Conservation (phyloP, 2,113 vertebrate genomes). For the Pterocles gutturalis region DNA sequence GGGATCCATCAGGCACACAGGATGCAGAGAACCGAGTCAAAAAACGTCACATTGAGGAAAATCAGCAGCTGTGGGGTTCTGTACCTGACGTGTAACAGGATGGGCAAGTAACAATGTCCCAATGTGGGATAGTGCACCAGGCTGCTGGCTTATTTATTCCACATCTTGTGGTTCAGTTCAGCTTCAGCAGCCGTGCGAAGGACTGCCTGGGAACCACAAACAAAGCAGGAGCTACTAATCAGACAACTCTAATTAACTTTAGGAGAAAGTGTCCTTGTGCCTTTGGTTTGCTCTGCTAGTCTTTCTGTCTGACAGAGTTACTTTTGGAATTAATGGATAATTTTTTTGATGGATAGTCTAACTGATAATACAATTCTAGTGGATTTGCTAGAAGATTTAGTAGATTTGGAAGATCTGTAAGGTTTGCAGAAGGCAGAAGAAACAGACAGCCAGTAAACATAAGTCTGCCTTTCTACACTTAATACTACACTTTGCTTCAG, state of each 20-base stretch:
- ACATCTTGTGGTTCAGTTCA: neutral
- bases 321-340: neutral
- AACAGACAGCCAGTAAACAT: neutral
- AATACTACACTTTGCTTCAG: neutral
- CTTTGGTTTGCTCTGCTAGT: neutral
- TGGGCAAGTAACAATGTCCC: neutral
- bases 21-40: neutral
- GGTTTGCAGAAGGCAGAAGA: neutral
- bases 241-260: neutral
- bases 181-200: neutral
- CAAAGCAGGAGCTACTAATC: neutral
- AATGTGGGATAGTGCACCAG: neutral
- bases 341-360: neutral
- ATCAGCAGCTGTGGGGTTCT: fast-evolving
- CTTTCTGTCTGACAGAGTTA: neutral
- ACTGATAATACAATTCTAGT: neutral
- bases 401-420: too few species aligned
- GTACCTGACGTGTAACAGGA: neutral
- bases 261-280: neutral
- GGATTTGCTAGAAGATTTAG: neutral
- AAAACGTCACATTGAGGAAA: neutral
- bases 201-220: neutral
- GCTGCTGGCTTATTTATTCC: neutral
- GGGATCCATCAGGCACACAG: neutral
- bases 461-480: neutral